Evolutionary conservation across 2,797 vertebrate genomes (phyloP), one percentile per base, ranked within the genome.

Genomic region (Hybognathus amarus): DNA sequence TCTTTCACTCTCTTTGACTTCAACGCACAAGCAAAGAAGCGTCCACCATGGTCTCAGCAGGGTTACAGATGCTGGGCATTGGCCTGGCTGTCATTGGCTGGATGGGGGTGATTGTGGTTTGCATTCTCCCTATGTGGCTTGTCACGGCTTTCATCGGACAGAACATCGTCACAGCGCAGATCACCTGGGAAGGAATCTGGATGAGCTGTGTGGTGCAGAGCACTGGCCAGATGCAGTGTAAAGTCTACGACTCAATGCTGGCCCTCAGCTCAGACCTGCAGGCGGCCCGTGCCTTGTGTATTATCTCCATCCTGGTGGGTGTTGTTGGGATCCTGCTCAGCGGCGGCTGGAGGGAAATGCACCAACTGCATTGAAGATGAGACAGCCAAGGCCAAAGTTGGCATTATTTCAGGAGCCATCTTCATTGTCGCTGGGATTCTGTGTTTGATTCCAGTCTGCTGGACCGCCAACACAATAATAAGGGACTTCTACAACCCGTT

Each of bases 161-260:
- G 87, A 97, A 93, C 92, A 99, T 99, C 1, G 94, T 98, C 87
- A 96, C 96, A 0, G 95, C 97, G 0, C 96, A 98, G 88, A 95
- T 90, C 74, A 92, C 87, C 30, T 98, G 97, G 97, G 94, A 97
- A 66, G 97, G 97, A 42, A 97, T 99, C 85, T 99, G 98, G 98
- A 99, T 98, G 97, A 93, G 0, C 90, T 99, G 97, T 0, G 94
- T 98, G 92, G 94, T 97, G 45, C 98, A 98, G 94, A 99, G 98
- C 92, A 99, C 97, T 0, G 98, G 97, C 4, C 97, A 99, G 94
- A 97, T 98, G 95, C 97, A 98, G 87, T 99, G 97, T 90, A 97
- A 97, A 89, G 92, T 98, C 15, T 97, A 98, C 30, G 97, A 98
- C 92, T 98, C 97, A 0, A 83, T 98, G 95, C 89, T 99, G 90